phyloP scores from a whole-genome alignment of 2,797 vertebrate genomes.

The Heteromormyrus szaboi region DNA sequence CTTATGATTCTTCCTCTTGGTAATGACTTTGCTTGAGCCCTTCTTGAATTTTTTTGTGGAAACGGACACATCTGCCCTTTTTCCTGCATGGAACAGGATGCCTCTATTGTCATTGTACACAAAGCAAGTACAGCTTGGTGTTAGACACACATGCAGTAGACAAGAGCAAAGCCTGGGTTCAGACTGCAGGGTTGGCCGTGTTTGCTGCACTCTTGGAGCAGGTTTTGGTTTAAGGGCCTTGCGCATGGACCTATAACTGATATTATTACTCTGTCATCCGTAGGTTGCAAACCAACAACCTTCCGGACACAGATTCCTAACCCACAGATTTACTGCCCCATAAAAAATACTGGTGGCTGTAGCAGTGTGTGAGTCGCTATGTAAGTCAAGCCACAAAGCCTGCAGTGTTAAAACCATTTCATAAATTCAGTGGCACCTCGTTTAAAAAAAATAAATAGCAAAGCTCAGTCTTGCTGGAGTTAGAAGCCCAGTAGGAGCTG shows the following conservation, averaged over 20 bases:
- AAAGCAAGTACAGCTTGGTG: neutral
- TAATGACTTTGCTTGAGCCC: neutral
- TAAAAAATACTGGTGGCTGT: neutral
- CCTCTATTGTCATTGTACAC: neutral
- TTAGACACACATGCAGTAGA: neutral
- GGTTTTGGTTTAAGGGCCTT: neutral
- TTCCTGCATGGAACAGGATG: neutral
- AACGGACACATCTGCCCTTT: neutral
- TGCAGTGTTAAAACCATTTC: neutral
- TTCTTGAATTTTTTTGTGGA: neutral
- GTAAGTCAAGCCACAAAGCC: neutral
- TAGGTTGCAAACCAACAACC: neutral
- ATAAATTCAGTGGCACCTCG: neutral
- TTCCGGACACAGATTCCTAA: neutral
- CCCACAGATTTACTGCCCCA: neutral
- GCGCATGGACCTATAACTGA: neutral
- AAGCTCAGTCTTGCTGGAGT: neutral
- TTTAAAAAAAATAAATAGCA: neutral
- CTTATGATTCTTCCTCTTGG: neutral
- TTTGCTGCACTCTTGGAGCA: neutral
- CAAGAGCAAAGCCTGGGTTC: neutral
- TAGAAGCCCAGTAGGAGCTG: neutral
- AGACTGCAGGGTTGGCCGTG: neutral
- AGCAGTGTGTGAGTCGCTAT: neutral
- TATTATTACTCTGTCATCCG: neutral